Evolutionary conservation across 2,113 vertebrate species (phyloP).

Genomic region (Macroglossus sobrinus): DNA sequence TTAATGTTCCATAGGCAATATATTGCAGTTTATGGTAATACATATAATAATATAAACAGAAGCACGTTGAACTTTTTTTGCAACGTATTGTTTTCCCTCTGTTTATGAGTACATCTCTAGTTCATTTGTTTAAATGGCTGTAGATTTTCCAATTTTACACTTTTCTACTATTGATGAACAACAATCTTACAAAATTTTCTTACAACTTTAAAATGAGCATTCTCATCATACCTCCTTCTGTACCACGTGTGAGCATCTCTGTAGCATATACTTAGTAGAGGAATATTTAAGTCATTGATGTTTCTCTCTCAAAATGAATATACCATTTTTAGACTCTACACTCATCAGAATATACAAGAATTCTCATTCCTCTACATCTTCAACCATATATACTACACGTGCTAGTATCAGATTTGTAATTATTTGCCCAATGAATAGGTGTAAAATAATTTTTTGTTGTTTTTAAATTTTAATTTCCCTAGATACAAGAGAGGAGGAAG

Average conservation of each 20-base stretch:
- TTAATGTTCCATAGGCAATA: neutral
- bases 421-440: neutral
- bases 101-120: neutral
- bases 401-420: neutral
- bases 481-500: neutral
- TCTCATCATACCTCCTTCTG: neutral
- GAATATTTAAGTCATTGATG: neutral
- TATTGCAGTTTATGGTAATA: neutral
- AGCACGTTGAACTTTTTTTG: neutral
- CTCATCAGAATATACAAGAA: neutral
- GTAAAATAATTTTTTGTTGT: neutral
- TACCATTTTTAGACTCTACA: neutral
- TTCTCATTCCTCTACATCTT: neutral
- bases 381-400: neutral
- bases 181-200: neutral
- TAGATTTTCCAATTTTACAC: neutral
- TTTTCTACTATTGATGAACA: neutral
- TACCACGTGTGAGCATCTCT: neutral
- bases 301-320: neutral
- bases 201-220: neutral
- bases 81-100: neutral
- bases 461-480: neutral
- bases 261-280: neutral
- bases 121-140: neutral
- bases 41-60: neutral